Percentiles rank a stretch among this genome's conserved stretches.
Conservation (phyloP, 2,113 vertebrate species). For the Forbesichthys agassizii region DNA sequence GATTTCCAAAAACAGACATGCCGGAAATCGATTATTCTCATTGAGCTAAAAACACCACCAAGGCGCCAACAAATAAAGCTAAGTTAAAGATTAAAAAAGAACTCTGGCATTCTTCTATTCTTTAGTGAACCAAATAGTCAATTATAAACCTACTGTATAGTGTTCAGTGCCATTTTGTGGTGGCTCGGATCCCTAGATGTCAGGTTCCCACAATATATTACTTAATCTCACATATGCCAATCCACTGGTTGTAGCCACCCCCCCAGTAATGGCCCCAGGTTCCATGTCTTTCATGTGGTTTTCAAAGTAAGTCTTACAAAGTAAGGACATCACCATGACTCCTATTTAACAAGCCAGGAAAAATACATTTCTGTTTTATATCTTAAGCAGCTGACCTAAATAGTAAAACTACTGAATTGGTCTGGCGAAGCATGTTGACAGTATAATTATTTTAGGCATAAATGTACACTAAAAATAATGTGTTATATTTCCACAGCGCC, state of each 20-base stretch:
- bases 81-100: no score
- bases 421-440: not conserved
- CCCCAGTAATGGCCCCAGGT: no score
- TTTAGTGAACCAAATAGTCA: no score
- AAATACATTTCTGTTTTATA: not conserved
- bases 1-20: no score
- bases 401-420: not conserved
- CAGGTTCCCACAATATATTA: not conserved
- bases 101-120: no score
- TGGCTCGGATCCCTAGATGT: not conserved
- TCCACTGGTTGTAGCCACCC: no score
- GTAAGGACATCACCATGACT: not conserved
- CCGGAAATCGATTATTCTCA: no score
- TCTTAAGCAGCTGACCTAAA: not conserved
- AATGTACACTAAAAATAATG: constrained; percentile 28
- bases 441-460: constrained; percentile 6
- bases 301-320: not conserved
- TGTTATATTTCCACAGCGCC: constrained; percentile 7
- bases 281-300: not conserved
- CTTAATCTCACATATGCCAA: not conserved
- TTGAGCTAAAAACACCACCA: no score
- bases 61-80: no score
- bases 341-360: not conserved
- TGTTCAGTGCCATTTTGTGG: not conserved
- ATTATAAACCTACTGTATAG: no score